Evolutionary conservation across 2,797 vertebrate species (phyloP).

Genomic region (Pangasius djambal): DNA sequence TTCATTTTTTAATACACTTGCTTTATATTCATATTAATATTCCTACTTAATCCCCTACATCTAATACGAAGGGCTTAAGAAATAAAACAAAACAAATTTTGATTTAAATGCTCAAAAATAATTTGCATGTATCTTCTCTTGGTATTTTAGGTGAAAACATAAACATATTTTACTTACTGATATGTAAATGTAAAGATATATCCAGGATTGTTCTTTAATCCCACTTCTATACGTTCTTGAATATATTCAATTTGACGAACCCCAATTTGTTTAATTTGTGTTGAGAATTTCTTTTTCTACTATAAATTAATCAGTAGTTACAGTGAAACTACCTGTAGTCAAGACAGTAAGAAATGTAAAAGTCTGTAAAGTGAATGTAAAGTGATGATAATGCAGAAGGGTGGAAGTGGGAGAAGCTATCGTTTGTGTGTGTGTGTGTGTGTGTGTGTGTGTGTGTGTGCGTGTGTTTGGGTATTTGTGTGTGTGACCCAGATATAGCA

Average conservation of each 20-base stretch:
- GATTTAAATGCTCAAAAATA: background rate
- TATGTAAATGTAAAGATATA: background rate
- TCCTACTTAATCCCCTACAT: background rate
- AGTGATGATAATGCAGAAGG: background rate
- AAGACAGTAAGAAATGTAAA: background rate
- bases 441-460: background rate
- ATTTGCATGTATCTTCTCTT: background rate
- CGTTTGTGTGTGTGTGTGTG: background rate
- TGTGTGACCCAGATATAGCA: conserved; percentile 9
- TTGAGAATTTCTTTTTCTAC: background rate
- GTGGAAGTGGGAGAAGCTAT: background rate
- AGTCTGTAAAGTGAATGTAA: no score
- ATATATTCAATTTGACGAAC: background rate
- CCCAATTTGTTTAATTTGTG: background rate
- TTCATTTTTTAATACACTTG: background rate
- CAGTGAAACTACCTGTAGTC: background rate
- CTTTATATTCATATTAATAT: background rate
- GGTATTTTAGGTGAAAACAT: background rate
- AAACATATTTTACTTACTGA: background rate
- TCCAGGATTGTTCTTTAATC: background rate
- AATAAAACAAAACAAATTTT: background rate
- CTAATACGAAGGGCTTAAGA: background rate
- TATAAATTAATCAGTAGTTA: background rate
- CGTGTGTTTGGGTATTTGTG: background rate
- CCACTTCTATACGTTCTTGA: no score